Base-by-base conservation (phyloP, 2,797 vertebrate genomes). In the Hydrolagus colliei region DNA sequence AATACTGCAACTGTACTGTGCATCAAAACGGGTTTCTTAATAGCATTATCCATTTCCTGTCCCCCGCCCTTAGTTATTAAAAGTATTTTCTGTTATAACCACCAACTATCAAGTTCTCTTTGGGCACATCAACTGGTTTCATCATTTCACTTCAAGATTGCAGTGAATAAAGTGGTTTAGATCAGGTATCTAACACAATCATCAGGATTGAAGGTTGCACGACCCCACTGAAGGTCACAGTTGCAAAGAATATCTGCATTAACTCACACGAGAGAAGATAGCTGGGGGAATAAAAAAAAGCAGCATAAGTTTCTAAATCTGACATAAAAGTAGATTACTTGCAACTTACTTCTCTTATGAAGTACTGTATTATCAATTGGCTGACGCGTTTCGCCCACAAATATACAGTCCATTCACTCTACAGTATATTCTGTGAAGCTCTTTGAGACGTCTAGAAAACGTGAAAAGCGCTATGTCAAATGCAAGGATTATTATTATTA, bases 21-120 rank as follows among this genome's bases (percentile, higher is more conserved):
- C 78, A 80, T 71, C 68, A 14, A 71, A 76, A 62, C 6, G 41
- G 16, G 32, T 82, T 82, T 67, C 27, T 71, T 10, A 84, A 84
- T 9, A 41, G 22, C 5, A 20, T 41, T 10, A 18, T 6, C 65
- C 9, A 71, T 71, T 84, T 84, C 65, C 65, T n/a, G 11, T 9
- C 10, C 63, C 41, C 16, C 67, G 32, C 65, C 65, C n/a, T 68
- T 8, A 41, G 18, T 63, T 22, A 12, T 62, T 22, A 62, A 3
- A 79, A 82, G 27, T 10, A 67, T 16, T 2, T 82, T 65, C 18
- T 82, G 63, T 61, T 27, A 82, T 14, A 82, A 10, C 32, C 61
- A 68, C 12, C 7, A 80, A 32, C 61, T 3, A 77, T 61, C 62
- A 82, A 68, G 62, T 11, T 13, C n/a, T 63, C n/a, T 62, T 22